Percentiles rank a stretch among this genome's conserved stretches.
Conservation (phyloP, 2,113 vertebrate genomes). For the Percina caprodes region DNA sequence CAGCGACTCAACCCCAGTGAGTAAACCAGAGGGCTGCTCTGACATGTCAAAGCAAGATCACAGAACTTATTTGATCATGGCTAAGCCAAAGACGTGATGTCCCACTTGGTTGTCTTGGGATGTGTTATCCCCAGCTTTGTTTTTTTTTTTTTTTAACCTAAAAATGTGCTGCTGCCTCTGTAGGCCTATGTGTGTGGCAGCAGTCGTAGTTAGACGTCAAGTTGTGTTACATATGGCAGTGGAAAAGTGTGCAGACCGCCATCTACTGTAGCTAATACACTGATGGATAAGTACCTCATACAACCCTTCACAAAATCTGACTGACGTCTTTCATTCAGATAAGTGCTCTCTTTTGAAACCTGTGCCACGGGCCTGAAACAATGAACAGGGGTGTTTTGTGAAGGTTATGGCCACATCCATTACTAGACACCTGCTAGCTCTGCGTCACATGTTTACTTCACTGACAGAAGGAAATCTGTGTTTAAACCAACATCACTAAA, state of each 20-base stretch:
- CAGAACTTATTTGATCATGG: conserved; percentile 61
- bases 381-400: not conserved
- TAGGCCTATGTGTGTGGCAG: conserved; percentile 26
- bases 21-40: conserved; percentile 37
- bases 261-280: too few relatives aligned
- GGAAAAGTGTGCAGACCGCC: not conserved
- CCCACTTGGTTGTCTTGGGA: conserved; percentile 46
- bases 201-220: not conserved
- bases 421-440: too few relatives aligned
- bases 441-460: too few relatives aligned
- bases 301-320: too few relatives aligned
- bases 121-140: conserved; percentile 22
- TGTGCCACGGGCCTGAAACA: not conserved
- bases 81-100: conserved; percentile 46
- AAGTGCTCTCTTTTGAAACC: not conserved
- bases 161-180: conserved; percentile 6
- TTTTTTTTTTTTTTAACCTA: conserved; percentile 29
- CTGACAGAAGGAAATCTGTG: too few relatives aligned
- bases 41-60: conserved; percentile 61
- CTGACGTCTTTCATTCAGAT: not conserved
- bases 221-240: conserved; percentile 1
- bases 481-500: too few relatives aligned
- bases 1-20: conserved; percentile 37
- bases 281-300: too few relatives aligned
- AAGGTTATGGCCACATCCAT: not conserved